phyloP scores from a whole-genome alignment of 2,113 vertebrate species.

The human region GRCh38 chr3:21844001-21844500 shows the following conservation, averaged over 20 bases:
- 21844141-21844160: neutral
- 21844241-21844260: neutral
- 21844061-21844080: neutral
- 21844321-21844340: rapidly evolving
- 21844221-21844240: neutral
- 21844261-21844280: neutral
- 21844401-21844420: neutral
- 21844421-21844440: neutral
- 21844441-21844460: neutral
- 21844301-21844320: neutral
- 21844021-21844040: neutral
- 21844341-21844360: neutral
- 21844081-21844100: neutral
- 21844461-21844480: neutral
- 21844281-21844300: neutral
- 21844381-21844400: neutral
- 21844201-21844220: neutral
- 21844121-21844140: neutral
- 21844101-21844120: neutral
- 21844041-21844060: neutral
- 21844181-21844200: neutral
- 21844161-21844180: neutral
- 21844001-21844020: neutral
- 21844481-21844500: neutral
- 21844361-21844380: neutral